Conservation (phyloP, 2,797 vertebrate genomes). For the Aulostomus chinensis region DNA sequence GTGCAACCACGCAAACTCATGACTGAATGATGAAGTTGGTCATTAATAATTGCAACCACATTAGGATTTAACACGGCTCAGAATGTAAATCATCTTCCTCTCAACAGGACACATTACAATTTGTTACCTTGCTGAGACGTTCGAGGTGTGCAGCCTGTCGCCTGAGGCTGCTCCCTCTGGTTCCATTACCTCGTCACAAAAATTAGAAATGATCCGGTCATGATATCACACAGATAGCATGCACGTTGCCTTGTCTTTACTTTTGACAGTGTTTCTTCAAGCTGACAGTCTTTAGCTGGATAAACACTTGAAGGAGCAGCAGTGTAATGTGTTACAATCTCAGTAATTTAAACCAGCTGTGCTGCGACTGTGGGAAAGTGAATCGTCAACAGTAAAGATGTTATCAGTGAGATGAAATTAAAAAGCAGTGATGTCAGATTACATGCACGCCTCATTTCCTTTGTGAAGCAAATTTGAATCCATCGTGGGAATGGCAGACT, state of each 20-base stretch:
- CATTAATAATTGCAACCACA: neutral
- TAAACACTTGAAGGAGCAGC: neutral
- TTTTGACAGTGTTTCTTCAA: neutral
- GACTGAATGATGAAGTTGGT: neutral
- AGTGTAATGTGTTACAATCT: neutral
- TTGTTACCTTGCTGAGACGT: neutral
- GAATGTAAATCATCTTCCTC: neutral
- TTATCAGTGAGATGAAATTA: neutral
- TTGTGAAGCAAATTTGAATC: too few species aligned
- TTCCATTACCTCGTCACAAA: neutral
- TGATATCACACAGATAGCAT: neutral
- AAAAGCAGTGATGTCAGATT: neutral
- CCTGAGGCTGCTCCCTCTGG: neutral
- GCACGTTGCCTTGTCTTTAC: too few species aligned
- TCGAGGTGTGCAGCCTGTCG: neutral
- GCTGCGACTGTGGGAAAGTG: neutral
- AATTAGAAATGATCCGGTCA: neutral
- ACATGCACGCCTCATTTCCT: neutral
- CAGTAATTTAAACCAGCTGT: neutral
- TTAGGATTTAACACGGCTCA: neutral
- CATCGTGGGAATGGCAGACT: too few species aligned
- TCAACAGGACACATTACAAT: neutral
- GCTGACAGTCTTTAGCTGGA: neutral
- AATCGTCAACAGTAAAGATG: neutral
- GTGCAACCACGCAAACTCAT: neutral